These are phyloP conservation scores for Acanthopleura granulata DNA, from an alignment of 2,888 invertebrate species.

Conservation along the genomic window DNA sequence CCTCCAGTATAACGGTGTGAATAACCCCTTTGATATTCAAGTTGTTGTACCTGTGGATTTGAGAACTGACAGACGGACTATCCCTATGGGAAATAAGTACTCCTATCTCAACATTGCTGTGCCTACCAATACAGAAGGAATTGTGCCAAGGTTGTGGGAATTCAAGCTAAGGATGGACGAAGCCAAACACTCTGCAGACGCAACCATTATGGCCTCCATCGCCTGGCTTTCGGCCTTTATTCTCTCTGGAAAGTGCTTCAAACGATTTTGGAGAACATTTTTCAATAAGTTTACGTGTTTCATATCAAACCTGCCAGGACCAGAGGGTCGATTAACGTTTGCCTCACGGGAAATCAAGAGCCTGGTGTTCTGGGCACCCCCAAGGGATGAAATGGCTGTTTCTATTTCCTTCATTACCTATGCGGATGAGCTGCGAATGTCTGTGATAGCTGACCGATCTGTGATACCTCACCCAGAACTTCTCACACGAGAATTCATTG, in stretches of 20 bases:
- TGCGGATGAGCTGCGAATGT: constrained; percentile 72
- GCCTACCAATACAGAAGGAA: constrained; percentile 74
- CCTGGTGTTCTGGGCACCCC: constrained; percentile 71
- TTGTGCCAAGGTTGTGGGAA: constrained; percentile 75
- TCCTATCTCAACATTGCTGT: constrained; percentile 64
- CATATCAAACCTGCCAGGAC: constrained; percentile 72
- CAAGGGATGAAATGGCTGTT: constrained; percentile 70
- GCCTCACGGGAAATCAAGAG: constrained; percentile 66
- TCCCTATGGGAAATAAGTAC: constrained; percentile 45
- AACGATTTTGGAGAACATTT: constrained; percentile 58
- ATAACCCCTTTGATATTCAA: constrained; percentile 72
- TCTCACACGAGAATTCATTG: constrained; percentile 65
- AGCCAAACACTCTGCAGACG: constrained; percentile 72
- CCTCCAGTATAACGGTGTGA: constrained; percentile 71
- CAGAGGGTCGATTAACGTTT: constrained; percentile 69
- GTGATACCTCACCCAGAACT: constrained; percentile 67
- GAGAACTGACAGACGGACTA: constrained; percentile 31
- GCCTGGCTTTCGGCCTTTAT: constrained; percentile 70
- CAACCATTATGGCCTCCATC: constrained; percentile 72
- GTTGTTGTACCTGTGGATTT: constrained; percentile 65
- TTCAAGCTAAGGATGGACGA: constrained; percentile 72
- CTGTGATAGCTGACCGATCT: constrained; percentile 71
- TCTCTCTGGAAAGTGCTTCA: constrained; percentile 62
- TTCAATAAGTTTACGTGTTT: constrained; percentile 59
- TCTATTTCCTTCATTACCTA: constrained; percentile 73